Percentiles rank a stretch among this genome's conserved stretches.
phyloP scores from a whole-genome alignment of 2,797 vertebrate species.

The Psittacula derbiana region DNA sequence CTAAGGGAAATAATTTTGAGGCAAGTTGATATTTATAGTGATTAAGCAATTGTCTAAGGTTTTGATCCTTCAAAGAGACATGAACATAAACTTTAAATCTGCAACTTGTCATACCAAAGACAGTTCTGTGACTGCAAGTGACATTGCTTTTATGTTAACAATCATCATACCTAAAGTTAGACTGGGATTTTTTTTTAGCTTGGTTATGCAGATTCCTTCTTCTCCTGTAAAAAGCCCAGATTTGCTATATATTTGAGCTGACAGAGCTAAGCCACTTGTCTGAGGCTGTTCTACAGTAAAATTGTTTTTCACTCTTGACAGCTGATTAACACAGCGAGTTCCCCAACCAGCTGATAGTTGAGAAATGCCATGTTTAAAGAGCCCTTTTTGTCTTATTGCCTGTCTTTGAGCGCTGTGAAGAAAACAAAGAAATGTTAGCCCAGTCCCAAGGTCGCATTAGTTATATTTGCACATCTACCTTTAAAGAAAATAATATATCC shows the following conservation, averaged over 20 bases:
- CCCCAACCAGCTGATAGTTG: neutral
- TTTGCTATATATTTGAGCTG: conserved; percentile 8
- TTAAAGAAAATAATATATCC: neutral
- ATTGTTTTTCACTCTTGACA: conserved; percentile 12
- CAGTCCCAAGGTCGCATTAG: neutral
- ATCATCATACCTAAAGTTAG: conserved; percentile 1
- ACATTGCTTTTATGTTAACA: conserved; percentile 24
- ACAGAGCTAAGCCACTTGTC: conserved; percentile 16
- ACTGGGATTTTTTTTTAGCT: neutral
- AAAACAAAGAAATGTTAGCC: neutral
- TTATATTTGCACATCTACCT: neutral
- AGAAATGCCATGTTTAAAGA: neutral
- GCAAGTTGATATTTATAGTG: neutral
- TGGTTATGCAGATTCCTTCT: neutral
- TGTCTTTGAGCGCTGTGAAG: neutral
- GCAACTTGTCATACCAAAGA: neutral
- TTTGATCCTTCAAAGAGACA: conserved; percentile 19
- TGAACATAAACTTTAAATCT: conserved; percentile 24
- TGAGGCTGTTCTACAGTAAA: neutral
- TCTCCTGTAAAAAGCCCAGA: neutral
- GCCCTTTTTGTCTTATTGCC: neutral
- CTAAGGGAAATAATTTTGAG: conserved; percentile 27
- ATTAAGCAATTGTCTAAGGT: conserved; percentile 37
- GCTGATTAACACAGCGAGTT: neutral
- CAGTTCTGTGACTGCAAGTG: conserved; percentile 17